Percentiles rank a stretch among this genome's conserved stretches.
These are phyloP conservation scores for Allobates femoralis DNA, from an alignment of 2,797 vertebrate species.

Conservation along the genomic window DNA sequence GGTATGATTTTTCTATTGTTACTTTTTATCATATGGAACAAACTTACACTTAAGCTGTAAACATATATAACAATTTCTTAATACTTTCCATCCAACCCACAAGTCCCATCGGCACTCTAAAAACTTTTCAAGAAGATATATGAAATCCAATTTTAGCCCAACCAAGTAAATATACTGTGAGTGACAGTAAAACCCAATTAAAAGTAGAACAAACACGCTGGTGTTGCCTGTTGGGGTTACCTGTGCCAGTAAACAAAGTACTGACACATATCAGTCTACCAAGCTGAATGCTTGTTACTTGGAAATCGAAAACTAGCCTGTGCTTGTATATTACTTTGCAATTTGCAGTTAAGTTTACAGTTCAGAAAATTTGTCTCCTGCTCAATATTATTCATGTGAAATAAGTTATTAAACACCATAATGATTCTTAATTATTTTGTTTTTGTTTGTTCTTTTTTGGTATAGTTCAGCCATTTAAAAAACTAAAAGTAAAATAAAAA, in stretches of 20 bases:
- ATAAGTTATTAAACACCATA: background rate
- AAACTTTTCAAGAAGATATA: conserved; percentile 60
- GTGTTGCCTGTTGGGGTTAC: conserved; percentile 58
- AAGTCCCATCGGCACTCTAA: conserved; percentile 54
- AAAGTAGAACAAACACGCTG: conserved; percentile 49
- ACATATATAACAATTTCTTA: conserved; percentile 32
- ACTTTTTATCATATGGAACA: conserved; percentile 17
- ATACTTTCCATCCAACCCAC: conserved; percentile 45
- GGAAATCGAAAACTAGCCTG: conserved; percentile 52
- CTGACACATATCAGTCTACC: conserved; percentile 60
- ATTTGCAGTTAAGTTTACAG: conserved; percentile 17
- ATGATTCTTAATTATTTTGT: background rate
- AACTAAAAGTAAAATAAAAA: background rate
- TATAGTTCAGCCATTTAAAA: background rate
- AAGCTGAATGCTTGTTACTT: conserved; percentile 45
- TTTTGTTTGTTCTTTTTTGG: background rate
- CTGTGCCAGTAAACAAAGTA: conserved; percentile 55
- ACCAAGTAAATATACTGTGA: conserved; percentile 60
- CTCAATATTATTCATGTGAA: conserved; percentile 7
- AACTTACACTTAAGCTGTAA: background rate
- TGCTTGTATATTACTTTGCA: conserved; percentile 43
- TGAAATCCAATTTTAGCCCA: conserved; percentile 60
- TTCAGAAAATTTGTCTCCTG: conserved; percentile 30
- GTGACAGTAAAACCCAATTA: conserved; percentile 63
- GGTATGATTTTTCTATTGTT: background rate